phyloP scores from a whole-genome alignment of 2,888 invertebrate species.

The Agrotis exclamationis region DNA sequence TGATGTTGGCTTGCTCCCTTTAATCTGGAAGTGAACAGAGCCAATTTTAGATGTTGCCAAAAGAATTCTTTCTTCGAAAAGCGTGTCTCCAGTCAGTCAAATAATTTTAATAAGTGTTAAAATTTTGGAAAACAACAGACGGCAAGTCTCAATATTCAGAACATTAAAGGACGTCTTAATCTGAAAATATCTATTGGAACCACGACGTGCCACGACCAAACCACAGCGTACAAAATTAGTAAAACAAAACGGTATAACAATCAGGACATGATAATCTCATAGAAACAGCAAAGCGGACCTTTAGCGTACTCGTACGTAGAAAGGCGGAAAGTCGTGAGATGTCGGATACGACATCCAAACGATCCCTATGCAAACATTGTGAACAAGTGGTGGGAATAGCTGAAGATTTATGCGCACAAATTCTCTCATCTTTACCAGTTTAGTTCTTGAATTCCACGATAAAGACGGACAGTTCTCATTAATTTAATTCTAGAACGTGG shows the following conservation, averaged over 20 bases:
- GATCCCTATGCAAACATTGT: slow-evolving; percentile 64
- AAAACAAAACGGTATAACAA: slow-evolving; percentile 25
- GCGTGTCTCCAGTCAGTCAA: background rate
- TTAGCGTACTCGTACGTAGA: slow-evolving; percentile 68
- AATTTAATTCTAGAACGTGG: slow-evolving; percentile 36
- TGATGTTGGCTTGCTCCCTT: background rate
- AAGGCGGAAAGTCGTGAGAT: slow-evolving; percentile 85
- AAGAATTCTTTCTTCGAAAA: background rate
- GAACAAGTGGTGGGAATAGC: slow-evolving; percentile 65
- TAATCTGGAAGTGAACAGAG: background rate
- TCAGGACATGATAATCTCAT: slow-evolving; percentile 32
- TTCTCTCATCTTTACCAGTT: slow-evolving; percentile 38
- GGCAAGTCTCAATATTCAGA: background rate
- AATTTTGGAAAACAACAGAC: background rate
- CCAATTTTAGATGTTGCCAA: slow-evolving; percentile 12
- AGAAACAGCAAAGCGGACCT: slow-evolving; percentile 34
- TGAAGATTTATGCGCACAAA: slow-evolving; percentile 49
- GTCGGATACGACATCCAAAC: slow-evolving; percentile 81
- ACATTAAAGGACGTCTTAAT: background rate
- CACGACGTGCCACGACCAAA: background rate
- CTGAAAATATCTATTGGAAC: background rate
- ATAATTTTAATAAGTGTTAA: background rate
- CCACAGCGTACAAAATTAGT: background rate
- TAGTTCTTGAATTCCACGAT: slow-evolving; percentile 7
- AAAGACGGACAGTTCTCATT: slow-evolving; percentile 6